These are phyloP conservation scores for Protodeltote pygarga DNA, from an alignment of 2,888 invertebrate species.

Conservation along the genomic window DNA sequence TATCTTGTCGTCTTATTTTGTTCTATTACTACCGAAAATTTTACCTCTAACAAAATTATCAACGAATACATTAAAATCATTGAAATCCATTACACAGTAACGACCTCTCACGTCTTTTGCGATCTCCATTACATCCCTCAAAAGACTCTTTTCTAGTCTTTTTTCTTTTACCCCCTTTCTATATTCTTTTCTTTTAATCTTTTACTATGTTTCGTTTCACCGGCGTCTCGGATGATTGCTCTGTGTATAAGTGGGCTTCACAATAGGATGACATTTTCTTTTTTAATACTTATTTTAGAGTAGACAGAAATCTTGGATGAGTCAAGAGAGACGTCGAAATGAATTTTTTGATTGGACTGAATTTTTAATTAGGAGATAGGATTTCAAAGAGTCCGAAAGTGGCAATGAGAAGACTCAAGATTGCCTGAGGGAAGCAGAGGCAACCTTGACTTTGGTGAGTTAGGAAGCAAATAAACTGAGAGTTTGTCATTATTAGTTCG, in stretches of 20 bases:
- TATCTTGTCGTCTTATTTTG: too few relatives aligned
- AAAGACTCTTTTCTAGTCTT: constrained; percentile 46
- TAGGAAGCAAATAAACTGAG: too few relatives aligned
- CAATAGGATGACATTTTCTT: constrained; percentile 68
- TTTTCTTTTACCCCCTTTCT: constrained; percentile 52
- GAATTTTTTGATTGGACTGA: constrained; percentile 25
- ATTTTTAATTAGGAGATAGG: constrained; percentile 22
- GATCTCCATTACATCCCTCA: constrained; percentile 52
- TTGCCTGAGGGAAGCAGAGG: neutral
- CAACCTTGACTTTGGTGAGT: too few relatives aligned
- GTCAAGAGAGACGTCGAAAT: constrained; percentile 26
- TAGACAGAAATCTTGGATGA: constrained; percentile 25
- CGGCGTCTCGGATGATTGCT: constrained; percentile 74
- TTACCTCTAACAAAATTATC: neutral
- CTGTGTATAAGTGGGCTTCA: constrained; percentile 62
- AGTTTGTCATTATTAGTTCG: too few relatives aligned
- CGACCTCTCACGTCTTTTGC: constrained; percentile 39
- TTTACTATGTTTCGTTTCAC: constrained; percentile 54
- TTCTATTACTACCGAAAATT: neutral
- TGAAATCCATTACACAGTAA: constrained; percentile 28
- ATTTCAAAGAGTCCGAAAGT: neutral
- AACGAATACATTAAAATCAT: constrained; percentile 37
- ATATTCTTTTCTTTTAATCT: constrained; percentile 61
- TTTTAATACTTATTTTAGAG: constrained; percentile 67
- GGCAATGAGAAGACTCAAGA: neutral